Evolutionary conservation across 2,113 vertebrate species (phyloP), one percentile per base, ranked within the genome.

Genomic region (Rafetus swinhoei): DNA sequence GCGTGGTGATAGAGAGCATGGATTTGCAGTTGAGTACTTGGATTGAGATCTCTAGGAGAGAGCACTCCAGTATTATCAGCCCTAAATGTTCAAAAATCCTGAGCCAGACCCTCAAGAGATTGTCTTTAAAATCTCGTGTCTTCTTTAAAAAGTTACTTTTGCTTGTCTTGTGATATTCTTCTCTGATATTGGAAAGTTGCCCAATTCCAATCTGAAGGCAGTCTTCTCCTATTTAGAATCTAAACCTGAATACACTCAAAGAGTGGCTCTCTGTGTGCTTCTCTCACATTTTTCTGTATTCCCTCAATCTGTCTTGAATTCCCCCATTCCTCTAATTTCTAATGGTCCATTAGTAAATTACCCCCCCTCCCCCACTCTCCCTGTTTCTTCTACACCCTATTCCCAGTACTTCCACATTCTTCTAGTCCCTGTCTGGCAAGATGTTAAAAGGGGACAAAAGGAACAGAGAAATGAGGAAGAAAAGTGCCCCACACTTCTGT

Each of bases 401-500:
- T 24, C 25, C 59, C 62, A n/a, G 4, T 69, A 69, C 32, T 69
- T 69, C 15, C 62, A 69, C 16, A n/a, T 69, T n/a, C 32, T 69
- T 6, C 32, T 69, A 32, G 25, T 62, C 59, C 25, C 25, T 29
- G 12, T 62, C 25, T 62, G 27, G 10, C 15, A 84, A 69, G 4
- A 69, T 88, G 88, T 4, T 16, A 16, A 81, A 88, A 13, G 15
- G 72, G 12, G 6, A 32, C 77, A 89, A 83, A n/a, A 3, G 1
- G 69, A 25, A 85, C 60, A 22, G 80, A 1, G 1, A 76, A 65
- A 29, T 60, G 27, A 8, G 35, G 91, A 82, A 79, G 25, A 3
- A 69, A 81, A 87, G 10, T 79, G 3, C 0, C 0, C 7, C 4
- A 25, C 6, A 0, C 72, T 53, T 81, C 6, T 24, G 69, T 19